Conservation (phyloP, 2,888 invertebrate genomes). For the Elysia crispata region DNA sequence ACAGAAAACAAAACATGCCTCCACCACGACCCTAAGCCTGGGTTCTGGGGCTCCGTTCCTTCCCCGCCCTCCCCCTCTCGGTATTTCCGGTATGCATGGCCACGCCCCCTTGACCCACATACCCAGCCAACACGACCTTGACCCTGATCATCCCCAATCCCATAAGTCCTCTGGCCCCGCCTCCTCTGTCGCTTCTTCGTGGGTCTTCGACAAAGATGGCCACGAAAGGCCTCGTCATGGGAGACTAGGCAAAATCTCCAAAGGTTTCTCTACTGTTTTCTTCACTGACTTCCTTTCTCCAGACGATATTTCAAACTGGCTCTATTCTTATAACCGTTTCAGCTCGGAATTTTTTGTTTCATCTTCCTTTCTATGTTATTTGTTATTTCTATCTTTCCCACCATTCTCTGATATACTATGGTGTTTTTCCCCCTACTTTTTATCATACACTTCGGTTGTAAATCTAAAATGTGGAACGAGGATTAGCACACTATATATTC, state of each 20-base stretch:
- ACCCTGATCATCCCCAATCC: not conserved
- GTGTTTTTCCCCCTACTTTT: too few relatives aligned
- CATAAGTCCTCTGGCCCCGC: not conserved
- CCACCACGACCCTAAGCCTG: not conserved
- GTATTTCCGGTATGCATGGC: constrained; percentile 1
- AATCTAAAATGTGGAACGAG: too few relatives aligned
- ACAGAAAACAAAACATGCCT: not conserved
- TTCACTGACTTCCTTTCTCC: not conserved
- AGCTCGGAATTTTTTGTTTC: too few relatives aligned
- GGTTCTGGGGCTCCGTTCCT: not conserved
- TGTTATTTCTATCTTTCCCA: too few relatives aligned
- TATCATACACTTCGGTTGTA: too few relatives aligned
- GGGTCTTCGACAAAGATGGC: constrained; percentile 28
- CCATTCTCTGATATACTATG: too few relatives aligned
- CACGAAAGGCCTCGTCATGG: not conserved
- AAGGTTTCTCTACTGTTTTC: not conserved
- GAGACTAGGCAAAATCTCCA: too few relatives aligned
- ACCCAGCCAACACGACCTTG: not conserved
- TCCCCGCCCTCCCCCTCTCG: constrained; percentile 4
- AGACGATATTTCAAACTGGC: not conserved
- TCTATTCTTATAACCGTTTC: not conserved
- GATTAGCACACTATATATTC: too few relatives aligned
- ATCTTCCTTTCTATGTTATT: too few relatives aligned
- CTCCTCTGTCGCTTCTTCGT: not conserved
- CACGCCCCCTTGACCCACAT: constrained; percentile 20